phyloP scores from a whole-genome alignment of 1,140 invertebrate species.

The Pogonomyrmex barbatus region DNA sequence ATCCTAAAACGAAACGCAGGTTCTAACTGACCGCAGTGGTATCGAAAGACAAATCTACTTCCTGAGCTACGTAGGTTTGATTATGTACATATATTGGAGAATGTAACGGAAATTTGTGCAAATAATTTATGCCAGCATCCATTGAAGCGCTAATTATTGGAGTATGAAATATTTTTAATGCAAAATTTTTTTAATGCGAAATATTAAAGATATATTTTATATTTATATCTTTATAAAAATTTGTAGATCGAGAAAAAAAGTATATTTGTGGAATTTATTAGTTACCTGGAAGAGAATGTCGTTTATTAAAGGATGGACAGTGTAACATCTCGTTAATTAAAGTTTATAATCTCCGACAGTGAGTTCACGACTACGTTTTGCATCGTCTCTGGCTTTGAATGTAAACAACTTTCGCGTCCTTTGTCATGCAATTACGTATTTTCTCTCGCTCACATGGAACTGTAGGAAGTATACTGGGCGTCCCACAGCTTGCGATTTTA shows the following conservation, averaged over 20 bases:
- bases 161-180: background rate
- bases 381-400: slow-evolving; percentile 11
- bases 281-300: background rate
- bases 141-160: background rate
- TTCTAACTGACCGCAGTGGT: slow-evolving; percentile 21
- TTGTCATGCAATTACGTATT: slow-evolving; percentile 37
- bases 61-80: background rate
- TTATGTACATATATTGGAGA: background rate
- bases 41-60: slow-evolving; percentile 17
- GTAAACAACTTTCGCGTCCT: slow-evolving; percentile 12
- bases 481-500: background rate
- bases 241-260: background rate
- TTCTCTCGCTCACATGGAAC: background rate
- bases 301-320: slow-evolving; percentile 2
- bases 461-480: background rate
- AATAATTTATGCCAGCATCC: background rate
- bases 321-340: slow-evolving; percentile 34
- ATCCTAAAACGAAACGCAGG: slow-evolving; percentile 37
- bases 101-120: background rate
- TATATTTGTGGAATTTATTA: background rate
- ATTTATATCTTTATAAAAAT: background rate
- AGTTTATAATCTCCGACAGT: background rate
- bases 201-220: background rate
- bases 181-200: background rate
- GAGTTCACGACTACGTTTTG: background rate